Conservation (phyloP, 2,113 vertebrate genomes). For the Aix galericulata region DNA sequence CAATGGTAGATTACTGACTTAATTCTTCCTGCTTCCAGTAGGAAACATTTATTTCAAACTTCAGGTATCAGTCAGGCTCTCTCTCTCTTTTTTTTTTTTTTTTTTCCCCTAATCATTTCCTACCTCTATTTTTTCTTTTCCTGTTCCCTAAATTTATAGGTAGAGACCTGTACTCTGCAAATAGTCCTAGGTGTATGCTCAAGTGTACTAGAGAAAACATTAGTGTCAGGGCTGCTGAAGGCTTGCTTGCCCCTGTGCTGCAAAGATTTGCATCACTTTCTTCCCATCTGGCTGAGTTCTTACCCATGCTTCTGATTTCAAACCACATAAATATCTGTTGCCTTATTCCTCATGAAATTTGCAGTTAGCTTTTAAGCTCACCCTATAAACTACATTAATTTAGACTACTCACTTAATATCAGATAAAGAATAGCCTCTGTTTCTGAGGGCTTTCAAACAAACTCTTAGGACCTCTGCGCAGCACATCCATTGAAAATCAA, state of each 20-base stretch:
- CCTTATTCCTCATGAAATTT: not conserved
- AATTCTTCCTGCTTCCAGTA: not conserved
- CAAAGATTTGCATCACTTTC: not conserved
- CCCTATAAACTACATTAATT: not conserved
- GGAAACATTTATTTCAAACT: not conserved
- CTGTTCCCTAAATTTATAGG: not conserved
- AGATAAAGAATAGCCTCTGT: not conserved
- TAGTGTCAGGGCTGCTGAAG: not conserved
- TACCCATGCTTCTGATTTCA: not conserved
- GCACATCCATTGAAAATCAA: not conserved
- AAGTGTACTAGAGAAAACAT: not conserved
- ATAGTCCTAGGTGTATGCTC: not conserved
- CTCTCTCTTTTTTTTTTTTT: not conserved
- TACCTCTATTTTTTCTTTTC: not conserved
- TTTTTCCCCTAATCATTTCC: not conserved
- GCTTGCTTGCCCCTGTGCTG: not conserved
- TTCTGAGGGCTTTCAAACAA: not conserved
- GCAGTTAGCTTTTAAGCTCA: not conserved
- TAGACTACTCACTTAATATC: not conserved
- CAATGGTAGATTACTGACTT: not conserved
- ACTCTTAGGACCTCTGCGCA: not conserved
- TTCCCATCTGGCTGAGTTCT: not conserved
- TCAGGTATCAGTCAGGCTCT: not conserved
- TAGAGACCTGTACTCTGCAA: not conserved
- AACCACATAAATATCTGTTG: not conserved